Percentiles rank a stretch among this genome's conserved stretches.
These are phyloP conservation scores for Silurus meridionalis DNA, from an alignment of 2,113 vertebrate species.

Conservation along the genomic window DNA sequence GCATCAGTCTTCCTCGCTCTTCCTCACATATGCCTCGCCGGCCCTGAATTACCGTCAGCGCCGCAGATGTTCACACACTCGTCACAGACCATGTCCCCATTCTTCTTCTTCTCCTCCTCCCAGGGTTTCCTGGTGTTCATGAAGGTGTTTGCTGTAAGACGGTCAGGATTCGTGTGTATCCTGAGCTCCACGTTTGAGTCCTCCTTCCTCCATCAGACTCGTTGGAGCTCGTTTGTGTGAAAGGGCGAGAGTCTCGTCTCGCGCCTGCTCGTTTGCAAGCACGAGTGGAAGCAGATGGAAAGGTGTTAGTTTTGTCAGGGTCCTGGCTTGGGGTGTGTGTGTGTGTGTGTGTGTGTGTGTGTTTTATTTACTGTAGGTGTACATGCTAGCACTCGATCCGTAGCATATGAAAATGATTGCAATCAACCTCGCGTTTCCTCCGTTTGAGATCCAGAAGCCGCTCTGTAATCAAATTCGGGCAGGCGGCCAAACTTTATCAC, in stretches of 20 bases:
- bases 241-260: background rate
- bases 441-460: background rate
- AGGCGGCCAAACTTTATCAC: background rate
- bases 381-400: background rate
- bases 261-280: background rate
- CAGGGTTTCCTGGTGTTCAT: too few species aligned
- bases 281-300: background rate
- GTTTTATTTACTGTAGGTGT: background rate
- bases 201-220: background rate
- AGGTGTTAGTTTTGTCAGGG: background rate
- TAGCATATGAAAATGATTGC: background rate
- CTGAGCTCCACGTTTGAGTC: background rate
- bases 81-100: background rate
- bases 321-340: background rate
- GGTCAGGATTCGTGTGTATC: background rate
- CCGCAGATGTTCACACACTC: background rate
- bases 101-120: background rate
- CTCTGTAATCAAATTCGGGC: background rate
- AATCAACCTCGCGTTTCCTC: background rate
- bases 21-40: constrained; percentile 18
- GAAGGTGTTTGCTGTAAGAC: background rate
- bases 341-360: background rate
- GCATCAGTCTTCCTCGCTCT: constrained; percentile 38
- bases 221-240: background rate
- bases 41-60: constrained; percentile 17